phyloP scores from a whole-genome alignment of 2,797 vertebrate species.

The Kryptolebias ocellatus region DNA sequence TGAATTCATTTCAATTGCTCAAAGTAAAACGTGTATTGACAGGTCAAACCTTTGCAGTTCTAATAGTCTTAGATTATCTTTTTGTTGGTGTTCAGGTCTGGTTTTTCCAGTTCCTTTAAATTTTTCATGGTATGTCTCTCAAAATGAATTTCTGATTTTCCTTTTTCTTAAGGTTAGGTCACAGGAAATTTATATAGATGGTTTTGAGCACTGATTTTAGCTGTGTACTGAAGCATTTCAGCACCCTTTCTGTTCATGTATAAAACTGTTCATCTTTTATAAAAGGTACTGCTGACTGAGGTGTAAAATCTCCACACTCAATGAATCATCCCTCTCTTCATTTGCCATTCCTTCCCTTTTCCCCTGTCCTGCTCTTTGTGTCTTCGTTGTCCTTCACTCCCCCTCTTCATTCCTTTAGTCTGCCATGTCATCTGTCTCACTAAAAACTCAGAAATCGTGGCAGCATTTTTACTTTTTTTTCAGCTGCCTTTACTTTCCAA shows the following conservation, averaged over 20 bases:
- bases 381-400: constrained; percentile 52
- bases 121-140: constrained; percentile 30
- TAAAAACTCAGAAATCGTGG: constrained; percentile 61
- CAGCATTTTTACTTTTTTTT: constrained; percentile 19
- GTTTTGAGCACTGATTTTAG: constrained; percentile 6
- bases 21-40: constrained; percentile 37
- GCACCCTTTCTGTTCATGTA: constrained; percentile 34
- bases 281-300: constrained; percentile 65
- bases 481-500: constrained; percentile 1
- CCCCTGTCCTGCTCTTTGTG: constrained; percentile 20
- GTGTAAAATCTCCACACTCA: constrained; percentile 49
- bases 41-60: constrained; percentile 40
- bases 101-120: constrained; percentile 43
- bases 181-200: constrained; percentile 29
- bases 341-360: constrained; percentile 26
- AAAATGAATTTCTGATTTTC: constrained; percentile 30
- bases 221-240: constrained; percentile 39
- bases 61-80: constrained; percentile 21
- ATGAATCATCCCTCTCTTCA: constrained; percentile 47
- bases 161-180: constrained; percentile 23
- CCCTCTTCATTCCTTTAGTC: constrained; percentile 33
- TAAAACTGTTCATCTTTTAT: constrained; percentile 63
- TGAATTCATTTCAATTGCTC: constrained; percentile 38
- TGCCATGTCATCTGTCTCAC: constrained; percentile 69
- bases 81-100: constrained; percentile 34